Evolutionary conservation across 2,888 invertebrate species (phyloP), one percentile per base, ranked within the genome.

Genomic region (Timandra comae): DNA sequence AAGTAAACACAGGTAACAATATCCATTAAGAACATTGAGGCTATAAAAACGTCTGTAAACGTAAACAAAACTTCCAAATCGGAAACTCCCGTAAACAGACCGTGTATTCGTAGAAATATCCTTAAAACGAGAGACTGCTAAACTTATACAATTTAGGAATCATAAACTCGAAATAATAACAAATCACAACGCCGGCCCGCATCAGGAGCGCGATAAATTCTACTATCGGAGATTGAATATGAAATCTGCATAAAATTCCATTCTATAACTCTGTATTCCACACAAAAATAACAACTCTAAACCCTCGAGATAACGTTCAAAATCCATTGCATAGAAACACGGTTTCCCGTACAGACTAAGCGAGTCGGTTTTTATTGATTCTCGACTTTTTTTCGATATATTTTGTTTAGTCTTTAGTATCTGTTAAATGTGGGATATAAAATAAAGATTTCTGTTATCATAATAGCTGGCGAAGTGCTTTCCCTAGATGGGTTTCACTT

Each of bases 221-320:
- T 47, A 44, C 56, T 69, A 67, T 71, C 67, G 54, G 59, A 65
- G 63, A 72, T 71, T 67, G 63, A 68, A 72, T 70, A 70, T 69
- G 67, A 66, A 67, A 71, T 68, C 63, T 66, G 63, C 60, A 62
- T 62, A 64, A 65, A 61, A 57, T 52, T 52, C 49, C 55, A 50
- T 53, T 52, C 31, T 27, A 29, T 26, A 6, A 13, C 8, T 7
- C 7, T n/a, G n/a, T n/a, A n/a, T n/a, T 2, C 10, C 4, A 6
- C 21, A 12, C 7, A 3, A 22, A 10, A 41, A 37, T 33, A 5
- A 20, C 9, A 2, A 19, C 38, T 12, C 9, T 41, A 35, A 11
- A 7, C 7, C 3, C 7, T 5, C 7, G n/a, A 1, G 1, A 4
- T 30, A 41, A 10, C 24, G 36, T 33, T 23, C n/a, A 2, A 21